Percentiles rank a stretch among this genome's conserved stretches.
Evolutionary conservation across 1,140 invertebrate species (phyloP).

Genomic region (Caenorhabditis elegans): DNA sequence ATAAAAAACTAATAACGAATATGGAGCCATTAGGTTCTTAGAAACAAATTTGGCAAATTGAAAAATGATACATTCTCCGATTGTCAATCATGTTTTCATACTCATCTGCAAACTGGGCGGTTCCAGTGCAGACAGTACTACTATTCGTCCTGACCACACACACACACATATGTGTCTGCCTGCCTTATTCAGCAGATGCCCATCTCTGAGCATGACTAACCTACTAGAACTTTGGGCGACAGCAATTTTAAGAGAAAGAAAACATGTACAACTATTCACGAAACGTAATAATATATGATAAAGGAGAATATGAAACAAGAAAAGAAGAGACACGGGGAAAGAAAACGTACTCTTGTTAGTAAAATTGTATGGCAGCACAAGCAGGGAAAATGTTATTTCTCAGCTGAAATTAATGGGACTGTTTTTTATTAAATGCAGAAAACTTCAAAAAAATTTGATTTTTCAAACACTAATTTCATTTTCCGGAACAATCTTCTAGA

Average conservation of each 20-base stretch:
- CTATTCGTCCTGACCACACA: background rate
- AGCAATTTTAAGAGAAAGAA: conserved; percentile 22
- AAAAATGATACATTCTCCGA: no score
- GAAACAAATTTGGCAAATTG: no score
- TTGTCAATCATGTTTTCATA: no score
- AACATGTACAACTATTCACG: conserved; percentile 28
- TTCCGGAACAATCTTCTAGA: background rate
- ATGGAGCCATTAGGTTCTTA: no score
- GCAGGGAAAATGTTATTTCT: background rate
- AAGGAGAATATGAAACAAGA: background rate
- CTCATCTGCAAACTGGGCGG: background rate
- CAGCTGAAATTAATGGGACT: background rate
- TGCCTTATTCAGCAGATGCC: background rate
- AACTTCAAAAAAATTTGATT: no score
- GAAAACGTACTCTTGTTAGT: conserved; percentile 15
- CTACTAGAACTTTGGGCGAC: background rate
- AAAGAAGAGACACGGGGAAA: background rate
- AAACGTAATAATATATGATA: conserved; percentile 17
- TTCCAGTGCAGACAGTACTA: background rate
- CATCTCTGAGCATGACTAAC: conserved; percentile 26
- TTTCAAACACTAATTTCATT: no score
- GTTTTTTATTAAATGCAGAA: no score
- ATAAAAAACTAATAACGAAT: no score
- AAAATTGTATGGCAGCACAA: conserved; percentile 30
- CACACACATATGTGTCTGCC: background rate